Conservation (phyloP, 2,888 invertebrate species). For the Meiosimyza decipiens region DNA sequence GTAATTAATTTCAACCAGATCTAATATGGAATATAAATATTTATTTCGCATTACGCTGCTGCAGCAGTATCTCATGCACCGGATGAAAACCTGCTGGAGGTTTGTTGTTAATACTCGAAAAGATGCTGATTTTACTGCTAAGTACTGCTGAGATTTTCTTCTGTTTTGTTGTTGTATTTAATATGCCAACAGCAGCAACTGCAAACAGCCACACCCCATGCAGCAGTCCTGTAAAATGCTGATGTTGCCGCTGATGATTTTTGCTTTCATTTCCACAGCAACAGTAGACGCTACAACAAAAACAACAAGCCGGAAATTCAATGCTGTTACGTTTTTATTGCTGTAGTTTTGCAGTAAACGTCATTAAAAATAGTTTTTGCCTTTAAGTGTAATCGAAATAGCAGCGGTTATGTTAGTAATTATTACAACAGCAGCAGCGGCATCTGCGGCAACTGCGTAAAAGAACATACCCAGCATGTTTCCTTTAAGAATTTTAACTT, state of each 20-base stretch:
- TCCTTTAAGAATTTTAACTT: background rate
- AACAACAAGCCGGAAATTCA: conserved; percentile 24
- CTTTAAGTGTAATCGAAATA: no score
- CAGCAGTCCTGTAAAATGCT: background rate
- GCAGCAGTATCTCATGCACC: background rate
- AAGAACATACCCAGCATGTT: background rate
- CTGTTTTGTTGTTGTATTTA: background rate
- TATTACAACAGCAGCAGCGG: background rate
- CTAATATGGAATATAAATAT: conserved; percentile 37
- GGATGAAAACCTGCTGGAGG: conserved; percentile 32
- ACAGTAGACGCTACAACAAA: background rate
- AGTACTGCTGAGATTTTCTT: background rate
- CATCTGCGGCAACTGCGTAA: background rate
- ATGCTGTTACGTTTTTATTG: background rate
- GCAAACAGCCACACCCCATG: background rate
- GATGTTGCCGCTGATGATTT: conserved; percentile 1
- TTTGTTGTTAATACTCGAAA: background rate
- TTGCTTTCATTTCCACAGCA: background rate
- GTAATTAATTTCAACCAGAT: conserved; percentile 44
- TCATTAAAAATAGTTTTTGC: background rate
- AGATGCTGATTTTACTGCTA: no score
- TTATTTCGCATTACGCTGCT: conserved; percentile 27
- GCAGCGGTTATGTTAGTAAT: no score
- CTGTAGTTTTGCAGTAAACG: background rate
- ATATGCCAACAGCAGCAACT: background rate